Evolutionary conservation across 2,888 invertebrate species (phyloP).

Genomic region (Nomada flava): DNA sequence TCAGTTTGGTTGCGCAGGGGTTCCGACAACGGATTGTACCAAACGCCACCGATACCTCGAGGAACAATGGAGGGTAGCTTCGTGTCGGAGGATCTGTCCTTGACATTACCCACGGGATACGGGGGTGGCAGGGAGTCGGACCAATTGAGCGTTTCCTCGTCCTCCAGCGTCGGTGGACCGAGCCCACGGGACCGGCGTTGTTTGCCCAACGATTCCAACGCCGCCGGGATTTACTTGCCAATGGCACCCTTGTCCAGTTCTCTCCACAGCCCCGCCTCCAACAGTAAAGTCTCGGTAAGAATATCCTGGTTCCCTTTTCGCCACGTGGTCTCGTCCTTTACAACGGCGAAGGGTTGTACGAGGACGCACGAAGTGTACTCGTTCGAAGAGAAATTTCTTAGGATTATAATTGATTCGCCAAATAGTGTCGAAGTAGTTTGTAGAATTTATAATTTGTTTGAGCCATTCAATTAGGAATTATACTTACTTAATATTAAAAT

Average conservation of each 20-base stretch:
- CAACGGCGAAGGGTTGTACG: slow-evolving; percentile 24
- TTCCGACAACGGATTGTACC: slow-evolving; percentile 86
- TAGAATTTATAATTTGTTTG: too few species aligned
- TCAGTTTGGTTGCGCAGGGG: slow-evolving; percentile 83
- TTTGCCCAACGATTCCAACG: slow-evolving; percentile 84
- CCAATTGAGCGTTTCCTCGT: slow-evolving; percentile 87
- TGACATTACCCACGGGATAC: slow-evolving; percentile 83
- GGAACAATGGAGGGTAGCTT: slow-evolving; percentile 86
- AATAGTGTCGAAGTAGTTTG: not conserved
- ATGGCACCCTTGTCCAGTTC: slow-evolving; percentile 86
- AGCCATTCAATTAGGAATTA: too few species aligned
- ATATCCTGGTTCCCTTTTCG: slow-evolving; percentile 23
- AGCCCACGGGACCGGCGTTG: slow-evolving; percentile 84
- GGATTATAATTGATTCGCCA: not conserved
- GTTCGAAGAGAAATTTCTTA: slow-evolving; percentile 25
- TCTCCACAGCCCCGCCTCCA: slow-evolving; percentile 86
- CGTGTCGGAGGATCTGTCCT: slow-evolving; percentile 86
- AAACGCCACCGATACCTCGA: slow-evolving; percentile 86
- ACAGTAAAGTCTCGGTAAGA: slow-evolving; percentile 88
- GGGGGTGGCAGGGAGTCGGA: slow-evolving; percentile 86
- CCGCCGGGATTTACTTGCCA: slow-evolving; percentile 86
- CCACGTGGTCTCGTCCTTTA: not conserved
- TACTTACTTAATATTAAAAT: too few species aligned
- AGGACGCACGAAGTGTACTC: not conserved
- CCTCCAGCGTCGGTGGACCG: slow-evolving; percentile 86